Evolutionary conservation across 2,888 invertebrate genomes (phyloP), one percentile per base, ranked within the genome.

Genomic region (Cremastinae sp.): DNA sequence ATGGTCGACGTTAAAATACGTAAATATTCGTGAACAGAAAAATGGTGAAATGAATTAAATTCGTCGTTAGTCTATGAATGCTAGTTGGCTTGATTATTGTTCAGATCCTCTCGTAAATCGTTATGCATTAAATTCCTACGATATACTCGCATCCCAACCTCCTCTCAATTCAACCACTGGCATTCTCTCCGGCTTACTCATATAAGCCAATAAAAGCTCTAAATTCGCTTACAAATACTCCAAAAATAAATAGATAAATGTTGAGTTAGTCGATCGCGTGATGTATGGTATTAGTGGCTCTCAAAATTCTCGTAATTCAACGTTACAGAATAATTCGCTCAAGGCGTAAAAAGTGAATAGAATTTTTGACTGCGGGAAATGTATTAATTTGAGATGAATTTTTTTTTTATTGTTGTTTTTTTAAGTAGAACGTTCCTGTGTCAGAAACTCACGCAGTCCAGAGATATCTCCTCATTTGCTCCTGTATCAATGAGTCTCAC

Each of bases 401-500:
- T 78, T 74, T 77, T 71, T 54, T 78, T 38, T 74, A 16, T 72
- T 70, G 59, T 70, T 75, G 10, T 9, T 2, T 12, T n/a, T 12
- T n/a, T 41, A n/a, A 9, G 41, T 12, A n/a, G 2, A 54, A 66
- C 54, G 20, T 56, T 56, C 54, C 66, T 34, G 43, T 59, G 53
- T 62, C 72, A 75, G 81, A 83, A 85, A 89, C 89, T 89, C 88
- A 88, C 89, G 71, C 84, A 81, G 70, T 88, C 81, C 81, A 85
- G 79, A 71, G 82, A 78, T 77, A 87, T 81, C 69, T 81, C 83
- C 80, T 84, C 82, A 78, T 81, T 82, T 36, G 82, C 87, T 83
- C 89, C 89, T 66, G 88, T 87, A 84, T 89, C 89, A 84, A 89
- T 88, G 78, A 88, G 81, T 79, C 86, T 86, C 82, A 88, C 82